Conservation (phyloP, 2,113 vertebrate species). For the Anhinga anhinga region DNA sequence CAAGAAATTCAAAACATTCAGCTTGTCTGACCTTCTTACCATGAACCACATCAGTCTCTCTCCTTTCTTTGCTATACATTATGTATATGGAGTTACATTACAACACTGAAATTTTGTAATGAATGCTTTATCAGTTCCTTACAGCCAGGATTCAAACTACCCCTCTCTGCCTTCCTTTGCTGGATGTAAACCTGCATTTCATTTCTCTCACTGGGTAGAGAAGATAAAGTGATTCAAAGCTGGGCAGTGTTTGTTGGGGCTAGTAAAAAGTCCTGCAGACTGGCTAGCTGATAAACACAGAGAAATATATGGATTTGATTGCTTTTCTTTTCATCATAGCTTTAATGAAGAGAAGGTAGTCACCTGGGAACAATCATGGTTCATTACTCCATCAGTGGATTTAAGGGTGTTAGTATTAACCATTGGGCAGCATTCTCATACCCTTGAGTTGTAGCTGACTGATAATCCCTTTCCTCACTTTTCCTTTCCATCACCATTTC, state of each 20-base stretch:
- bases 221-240: background rate
- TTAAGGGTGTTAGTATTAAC: background rate
- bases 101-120: background rate
- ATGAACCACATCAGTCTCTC: background rate
- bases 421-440: background rate
- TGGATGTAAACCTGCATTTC: background rate
- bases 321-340: background rate
- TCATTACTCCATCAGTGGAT: fast-evolving
- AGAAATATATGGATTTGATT: background rate
- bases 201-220: background rate
- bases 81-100: background rate
- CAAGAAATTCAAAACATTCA: background rate
- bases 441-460: background rate
- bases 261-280: background rate
- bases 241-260: background rate
- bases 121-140: background rate
- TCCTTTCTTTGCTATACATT: background rate
- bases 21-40: background rate
- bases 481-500: background rate
- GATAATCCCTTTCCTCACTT: background rate
- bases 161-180: background rate
- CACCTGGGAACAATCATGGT: background rate
- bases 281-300: background rate
- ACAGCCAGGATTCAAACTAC: background rate
- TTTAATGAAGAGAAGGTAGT: background rate